Evolutionary conservation across 2,888 invertebrate genomes (phyloP), one percentile per base, ranked within the genome.

Genomic region (Caenorhabditis japonica): DNA sequence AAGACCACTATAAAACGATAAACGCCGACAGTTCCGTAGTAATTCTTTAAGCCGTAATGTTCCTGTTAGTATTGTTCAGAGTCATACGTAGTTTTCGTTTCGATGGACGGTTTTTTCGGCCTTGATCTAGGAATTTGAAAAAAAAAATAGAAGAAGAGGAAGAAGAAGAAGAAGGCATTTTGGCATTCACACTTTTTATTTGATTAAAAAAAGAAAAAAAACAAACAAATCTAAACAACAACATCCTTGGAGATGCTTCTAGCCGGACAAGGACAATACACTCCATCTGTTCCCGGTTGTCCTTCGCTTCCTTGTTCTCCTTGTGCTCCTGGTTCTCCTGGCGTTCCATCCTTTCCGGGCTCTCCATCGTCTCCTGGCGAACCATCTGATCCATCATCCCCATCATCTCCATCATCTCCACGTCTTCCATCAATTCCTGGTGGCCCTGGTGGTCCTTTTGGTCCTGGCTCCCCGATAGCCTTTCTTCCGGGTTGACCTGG

Each of bases 401-500:
- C 70, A 39, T 60, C 64, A n/a, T 38, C 41, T 38, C 75, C 78
- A 23, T 66, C 53, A 4, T 56, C 58, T 17, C 76, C 78, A 17
- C 59, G 56, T 36, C 64, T 59, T 47, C 77, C 77, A n/a, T 69
- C 70, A 3, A 55, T 56, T 59, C 78, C 78, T 15, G 80, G 75
- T 46, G 70, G 62, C 25, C 77, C 77, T 19, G 72, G 68, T 23
- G 68, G 76, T 41, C 77, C 77, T 17, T 62, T 68, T 30, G 77
- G 72, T 43, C 77, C 74, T n/a, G 74, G 66, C 33, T 60, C 70
- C 38, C 76, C 70, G 34, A 56, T 55, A 27, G 73, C 59, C 10
- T 59, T 73, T 33, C 53, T 59, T 56, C 76, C 76, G 7, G 66
- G 58, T 27, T 53, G 64, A 21, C 76, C 76, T 49, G 68, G 68